Conservation (phyloP, 2,113 vertebrate genomes). For the Tor tambroides region DNA sequence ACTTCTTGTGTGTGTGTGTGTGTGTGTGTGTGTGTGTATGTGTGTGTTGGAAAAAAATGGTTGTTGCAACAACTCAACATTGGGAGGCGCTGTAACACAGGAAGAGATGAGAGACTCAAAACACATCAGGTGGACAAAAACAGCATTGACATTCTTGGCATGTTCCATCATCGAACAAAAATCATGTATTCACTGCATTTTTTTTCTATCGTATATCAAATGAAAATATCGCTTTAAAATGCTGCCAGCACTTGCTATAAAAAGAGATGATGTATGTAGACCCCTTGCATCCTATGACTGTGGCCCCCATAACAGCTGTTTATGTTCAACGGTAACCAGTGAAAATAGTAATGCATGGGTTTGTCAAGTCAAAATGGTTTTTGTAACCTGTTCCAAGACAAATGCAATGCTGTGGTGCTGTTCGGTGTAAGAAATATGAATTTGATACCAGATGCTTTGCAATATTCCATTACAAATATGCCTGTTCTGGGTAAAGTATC, state of each 20-base stretch:
- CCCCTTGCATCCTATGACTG: slow-evolving; percentile 50
- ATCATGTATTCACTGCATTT: slow-evolving; percentile 35
- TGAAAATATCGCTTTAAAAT: slow-evolving; percentile 42
- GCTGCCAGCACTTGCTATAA: slow-evolving; percentile 53
- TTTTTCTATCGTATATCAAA: slow-evolving; percentile 7
- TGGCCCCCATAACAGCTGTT: slow-evolving; percentile 43
- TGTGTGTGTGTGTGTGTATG: slow-evolving; percentile 19
- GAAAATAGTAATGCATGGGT: slow-evolving; percentile 72
- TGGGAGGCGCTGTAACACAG: slow-evolving; percentile 74
- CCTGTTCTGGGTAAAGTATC: slow-evolving; percentile 71
- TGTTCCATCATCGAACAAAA: slow-evolving; percentile 51
- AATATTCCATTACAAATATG: slow-evolving; percentile 72
- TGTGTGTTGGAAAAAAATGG: slow-evolving; percentile 48
- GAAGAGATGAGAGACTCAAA: slow-evolving; percentile 55
- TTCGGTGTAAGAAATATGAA: slow-evolving; percentile 68
- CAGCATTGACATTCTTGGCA: slow-evolving; percentile 48
- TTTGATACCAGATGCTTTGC: slow-evolving; percentile 77
- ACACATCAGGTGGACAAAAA: slow-evolving; percentile 43
- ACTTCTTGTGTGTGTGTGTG: neutral
- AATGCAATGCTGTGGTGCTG: slow-evolving; percentile 71
- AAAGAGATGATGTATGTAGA: slow-evolving; percentile 49
- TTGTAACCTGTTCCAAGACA: slow-evolving; percentile 70
- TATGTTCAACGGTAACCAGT: slow-evolving; percentile 72
- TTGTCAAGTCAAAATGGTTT: slow-evolving; percentile 69
- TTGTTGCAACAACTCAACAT: slow-evolving; percentile 65